Base-by-base conservation (phyloP, 2,113 vertebrate genomes). In the Glaucomys volans region DNA sequence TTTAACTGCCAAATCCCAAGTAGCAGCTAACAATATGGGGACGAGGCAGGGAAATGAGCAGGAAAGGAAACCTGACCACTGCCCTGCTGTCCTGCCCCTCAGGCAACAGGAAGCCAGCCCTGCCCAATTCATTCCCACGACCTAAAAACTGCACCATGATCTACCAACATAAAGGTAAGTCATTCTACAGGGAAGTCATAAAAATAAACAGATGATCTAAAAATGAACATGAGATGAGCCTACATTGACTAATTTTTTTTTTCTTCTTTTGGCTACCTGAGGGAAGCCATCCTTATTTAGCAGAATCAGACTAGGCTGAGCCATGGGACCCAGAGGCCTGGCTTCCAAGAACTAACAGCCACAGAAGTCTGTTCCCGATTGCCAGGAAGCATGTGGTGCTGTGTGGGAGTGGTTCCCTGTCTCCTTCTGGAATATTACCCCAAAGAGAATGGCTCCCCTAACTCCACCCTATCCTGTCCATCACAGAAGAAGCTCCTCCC, bases 131-230 rank as follows among this genome's bases (percentile, higher is more conserved):
- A 86, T 59, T 22, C 35, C 35, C 50, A 71, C 28, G 30, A 35
- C 47, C 37, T 24, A 16, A 30, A 50, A 26, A 50, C 17, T 66
- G 57, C 66, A 47, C 10, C 8, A 4, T 5, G 4, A 76, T 6
- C 69, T 57, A 44, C 37, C 71, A 82, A 40, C 2, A 71, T 7
- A 81, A n/a, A 79, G 17, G 57, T 54, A 30, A 28, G 44, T 42
- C 7, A 14, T 59, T 84, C 42, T 35, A 47, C 32, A 42, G 0
- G 75, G 26, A 28, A 69, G 5, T 40, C 44, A 66, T n/a, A 42
- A 90, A 87, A 79, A 77, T 77, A 95, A 88, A 64, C 0, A 76
- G 47, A 54, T 18, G 22, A 44, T 12, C n/a, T 64, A 44, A 90
- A 91, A 81, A 2, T 79, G 3, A 35, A 89, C n/a, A 62, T 42